These are phyloP conservation scores for Tigriopus californicus DNA, from an alignment of 2,888 invertebrate genomes.

Conservation along the genomic window DNA sequence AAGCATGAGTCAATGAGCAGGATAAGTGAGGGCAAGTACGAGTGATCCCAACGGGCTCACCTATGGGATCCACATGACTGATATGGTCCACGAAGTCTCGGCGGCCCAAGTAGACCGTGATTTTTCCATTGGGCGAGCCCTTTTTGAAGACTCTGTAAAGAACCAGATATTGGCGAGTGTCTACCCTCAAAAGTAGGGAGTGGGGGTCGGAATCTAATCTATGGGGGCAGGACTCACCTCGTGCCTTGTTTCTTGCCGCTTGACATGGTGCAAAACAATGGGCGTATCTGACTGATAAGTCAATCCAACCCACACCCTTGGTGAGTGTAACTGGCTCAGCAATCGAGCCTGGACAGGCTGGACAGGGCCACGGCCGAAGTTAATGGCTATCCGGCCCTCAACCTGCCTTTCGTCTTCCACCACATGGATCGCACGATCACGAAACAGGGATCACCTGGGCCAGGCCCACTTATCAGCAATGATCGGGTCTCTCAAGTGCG, in stretches of 20 bases:
- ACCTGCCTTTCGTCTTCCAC: no score
- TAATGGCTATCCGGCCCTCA: no score
- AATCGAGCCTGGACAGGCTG: no score
- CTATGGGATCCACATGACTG: slow-evolving; percentile 59
- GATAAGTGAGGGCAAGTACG: slow-evolving; percentile 36
- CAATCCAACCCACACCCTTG: no score
- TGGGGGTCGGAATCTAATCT: background rate
- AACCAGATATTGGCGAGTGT: background rate
- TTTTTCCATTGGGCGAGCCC: slow-evolving; percentile 89
- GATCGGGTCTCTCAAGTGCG: no score
- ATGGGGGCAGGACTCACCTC: background rate
- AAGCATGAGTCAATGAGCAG: no score
- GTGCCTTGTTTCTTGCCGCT: slow-evolving; percentile 10
- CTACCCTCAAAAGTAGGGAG: background rate
- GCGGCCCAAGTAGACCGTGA: slow-evolving; percentile 58
- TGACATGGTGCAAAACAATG: background rate
- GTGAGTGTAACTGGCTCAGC: no score
- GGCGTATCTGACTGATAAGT: no score
- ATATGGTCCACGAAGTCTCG: slow-evolving; percentile 75
- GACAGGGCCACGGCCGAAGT: no score
- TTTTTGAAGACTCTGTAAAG: slow-evolving; percentile 72
- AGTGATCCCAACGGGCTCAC: background rate
- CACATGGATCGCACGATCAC: no score
- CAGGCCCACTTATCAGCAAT: no score
- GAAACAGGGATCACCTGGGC: no score